Percentiles rank a stretch among this genome's conserved stretches.
Conservation (phyloP, 2,113 vertebrate species). For the Hippopotamus amphibius region DNA sequence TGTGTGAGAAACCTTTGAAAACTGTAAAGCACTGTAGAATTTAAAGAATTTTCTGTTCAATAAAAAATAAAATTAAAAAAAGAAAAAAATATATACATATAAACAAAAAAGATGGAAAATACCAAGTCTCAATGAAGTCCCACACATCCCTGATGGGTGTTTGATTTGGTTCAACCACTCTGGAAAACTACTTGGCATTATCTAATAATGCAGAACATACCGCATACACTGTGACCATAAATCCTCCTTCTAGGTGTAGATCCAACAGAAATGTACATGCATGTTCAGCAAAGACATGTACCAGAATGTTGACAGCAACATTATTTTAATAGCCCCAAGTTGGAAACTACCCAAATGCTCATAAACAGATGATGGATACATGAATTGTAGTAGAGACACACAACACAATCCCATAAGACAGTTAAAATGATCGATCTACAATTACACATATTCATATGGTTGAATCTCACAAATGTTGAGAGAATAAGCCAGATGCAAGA, state of each 20-base stretch:
- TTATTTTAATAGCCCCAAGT: not conserved
- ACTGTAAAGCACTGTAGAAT: too few relatives aligned
- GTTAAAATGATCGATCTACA: not conserved
- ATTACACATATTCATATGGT: not conserved
- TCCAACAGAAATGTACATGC: not conserved
- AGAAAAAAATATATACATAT: too few relatives aligned
- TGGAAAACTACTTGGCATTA: not conserved
- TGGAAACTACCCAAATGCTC: slow-evolving; percentile 19
- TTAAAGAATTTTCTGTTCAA: too few relatives aligned
- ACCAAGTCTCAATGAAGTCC: not conserved
- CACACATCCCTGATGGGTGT: not conserved
- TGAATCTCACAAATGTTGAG: slow-evolving; percentile 20
- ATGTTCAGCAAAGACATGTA: not conserved
- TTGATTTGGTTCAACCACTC: not conserved
- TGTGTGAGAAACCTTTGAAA: too few relatives aligned
- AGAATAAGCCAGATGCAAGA: slow-evolving; percentile 31
- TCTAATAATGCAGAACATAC: not conserved
- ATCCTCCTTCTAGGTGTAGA: not conserved
- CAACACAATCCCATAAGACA: not conserved
- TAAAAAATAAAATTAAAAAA: too few relatives aligned
- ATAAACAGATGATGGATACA: not conserved
- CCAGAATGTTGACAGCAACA: not conserved
- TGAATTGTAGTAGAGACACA: not conserved
- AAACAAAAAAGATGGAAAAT: not conserved
- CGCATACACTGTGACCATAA: not conserved